Evolutionary conservation across 2,888 invertebrate species (phyloP).

Genomic region (Amorpha juglandis): DNA sequence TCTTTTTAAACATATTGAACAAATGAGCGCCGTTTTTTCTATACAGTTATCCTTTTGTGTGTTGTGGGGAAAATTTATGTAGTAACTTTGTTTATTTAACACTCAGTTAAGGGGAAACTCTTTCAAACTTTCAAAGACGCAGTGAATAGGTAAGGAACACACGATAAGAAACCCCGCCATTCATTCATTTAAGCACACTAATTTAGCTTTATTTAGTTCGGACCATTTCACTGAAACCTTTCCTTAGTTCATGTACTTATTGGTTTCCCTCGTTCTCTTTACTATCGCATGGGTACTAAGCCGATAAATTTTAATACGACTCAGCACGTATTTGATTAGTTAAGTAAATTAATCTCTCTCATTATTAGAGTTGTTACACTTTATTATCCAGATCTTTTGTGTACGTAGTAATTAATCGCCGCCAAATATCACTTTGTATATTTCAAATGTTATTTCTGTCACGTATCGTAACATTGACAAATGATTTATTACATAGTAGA

Average conservation of each 20-base stretch:
- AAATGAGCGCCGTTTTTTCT: not conserved
- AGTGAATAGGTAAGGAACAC: constrained; percentile 3
- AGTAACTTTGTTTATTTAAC: constrained; percentile 18
- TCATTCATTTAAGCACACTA: constrained; percentile 45
- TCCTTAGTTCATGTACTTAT: constrained; percentile 29
- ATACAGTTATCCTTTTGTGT: constrained; percentile 14
- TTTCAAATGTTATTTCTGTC: not conserved
- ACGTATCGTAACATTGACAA: not conserved
- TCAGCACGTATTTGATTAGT: not conserved
- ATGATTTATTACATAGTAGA: too few species aligned
- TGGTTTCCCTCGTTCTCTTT: constrained; percentile 30
- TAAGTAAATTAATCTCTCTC: not conserved
- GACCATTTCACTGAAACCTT: constrained; percentile 39
- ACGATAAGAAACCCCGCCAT: constrained; percentile 31
- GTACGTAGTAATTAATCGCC: too few species aligned
- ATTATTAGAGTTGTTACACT: not conserved
- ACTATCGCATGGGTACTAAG: constrained; percentile 26
- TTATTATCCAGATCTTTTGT: not conserved
- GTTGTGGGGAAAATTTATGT: not conserved
- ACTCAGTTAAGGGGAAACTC: constrained; percentile 10
- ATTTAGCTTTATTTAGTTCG: constrained; percentile 46
- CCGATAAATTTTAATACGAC: not conserved
- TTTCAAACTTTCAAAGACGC: constrained; percentile 7
- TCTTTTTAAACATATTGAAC: not conserved
- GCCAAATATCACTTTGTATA: too few species aligned